A percentile compares a stretch with the other conserved stretches of the same genome.
These are phyloP conservation scores for Sapajus apella DNA, from an alignment of 2,113 vertebrate species.

Conservation along the genomic window DNA sequence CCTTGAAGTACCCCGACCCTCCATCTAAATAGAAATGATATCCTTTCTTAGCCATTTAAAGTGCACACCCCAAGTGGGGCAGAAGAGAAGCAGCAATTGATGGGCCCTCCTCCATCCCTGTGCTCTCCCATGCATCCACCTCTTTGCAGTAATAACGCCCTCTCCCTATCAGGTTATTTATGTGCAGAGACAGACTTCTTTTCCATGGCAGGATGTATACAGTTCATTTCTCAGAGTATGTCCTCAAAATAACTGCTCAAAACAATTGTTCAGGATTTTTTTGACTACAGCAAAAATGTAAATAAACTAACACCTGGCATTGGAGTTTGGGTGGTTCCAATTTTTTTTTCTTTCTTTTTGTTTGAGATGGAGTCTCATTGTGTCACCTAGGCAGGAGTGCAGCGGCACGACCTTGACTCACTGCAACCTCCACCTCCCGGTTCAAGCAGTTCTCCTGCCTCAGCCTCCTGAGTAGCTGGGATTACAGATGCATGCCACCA, in stretches of 20 bases:
- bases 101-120: not conserved
- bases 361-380: too few relatives aligned
- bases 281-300: not conserved
- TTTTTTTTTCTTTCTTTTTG: not conserved
- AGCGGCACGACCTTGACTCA: too few relatives aligned
- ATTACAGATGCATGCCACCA: too few relatives aligned
- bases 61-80: rapidly evolving
- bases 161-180: not conserved
- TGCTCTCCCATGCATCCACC: rapidly evolving
- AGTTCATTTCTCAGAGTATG: not conserved
- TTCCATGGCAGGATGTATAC: not conserved
- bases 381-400: too few relatives aligned
- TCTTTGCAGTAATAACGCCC: rapidly evolving
- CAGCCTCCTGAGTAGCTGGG: too few relatives aligned
- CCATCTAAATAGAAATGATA: not conserved
- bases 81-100: not conserved
- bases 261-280: not conserved
- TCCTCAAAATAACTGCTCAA: not conserved
- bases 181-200: not conserved
- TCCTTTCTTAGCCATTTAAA: not conserved
- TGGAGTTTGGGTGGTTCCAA: not conserved
- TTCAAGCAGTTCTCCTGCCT: too few relatives aligned
- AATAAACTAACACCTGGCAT: not conserved
- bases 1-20: not conserved
- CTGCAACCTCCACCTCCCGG: too few relatives aligned